These are phyloP conservation scores for Drosophila prolongata DNA, from an alignment of 2,888 invertebrate genomes.

Conservation along the genomic window DNA sequence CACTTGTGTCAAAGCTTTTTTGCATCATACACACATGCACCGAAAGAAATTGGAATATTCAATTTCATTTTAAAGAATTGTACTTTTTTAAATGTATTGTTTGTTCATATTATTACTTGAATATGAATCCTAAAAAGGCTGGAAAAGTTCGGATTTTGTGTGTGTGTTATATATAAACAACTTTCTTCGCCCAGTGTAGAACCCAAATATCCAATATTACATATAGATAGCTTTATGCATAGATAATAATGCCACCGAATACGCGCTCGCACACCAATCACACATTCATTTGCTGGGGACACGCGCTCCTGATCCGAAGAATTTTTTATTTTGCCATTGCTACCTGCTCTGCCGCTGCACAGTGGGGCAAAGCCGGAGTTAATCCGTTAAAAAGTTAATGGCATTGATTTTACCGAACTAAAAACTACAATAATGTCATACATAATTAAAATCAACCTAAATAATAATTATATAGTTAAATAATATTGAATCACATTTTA, in stretches of 20 bases:
- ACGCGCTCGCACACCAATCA: constrained; percentile 9
- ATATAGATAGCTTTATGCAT: constrained; percentile 32
- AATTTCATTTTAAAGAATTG: not conserved
- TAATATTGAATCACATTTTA: too few species aligned
- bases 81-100: too few species aligned
- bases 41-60: not conserved
- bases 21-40: constrained; percentile 5
- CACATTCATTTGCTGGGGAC: constrained; percentile 15
- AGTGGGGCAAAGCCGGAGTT: not conserved
- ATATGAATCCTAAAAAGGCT: too few species aligned
- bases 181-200: not conserved
- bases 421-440: too few species aligned
- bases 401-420: too few species aligned
- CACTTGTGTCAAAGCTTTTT: constrained; percentile 61
- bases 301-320: constrained; percentile 16
- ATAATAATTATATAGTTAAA: too few species aligned
- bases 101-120: too few species aligned
- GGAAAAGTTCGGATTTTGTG: too few species aligned
- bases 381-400: not conserved
- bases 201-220: constrained; percentile 16
- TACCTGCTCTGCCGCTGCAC: constrained; percentile 21
- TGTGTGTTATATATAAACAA: too few species aligned
- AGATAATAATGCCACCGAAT: constrained; percentile 28
- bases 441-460: too few species aligned
- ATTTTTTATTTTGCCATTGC: constrained; percentile 9